Conservation (phyloP, 30 jellyfish, hydroid and myxozoan genomes). For the Aurelia aurita complex sp. Pacific region DNA sequence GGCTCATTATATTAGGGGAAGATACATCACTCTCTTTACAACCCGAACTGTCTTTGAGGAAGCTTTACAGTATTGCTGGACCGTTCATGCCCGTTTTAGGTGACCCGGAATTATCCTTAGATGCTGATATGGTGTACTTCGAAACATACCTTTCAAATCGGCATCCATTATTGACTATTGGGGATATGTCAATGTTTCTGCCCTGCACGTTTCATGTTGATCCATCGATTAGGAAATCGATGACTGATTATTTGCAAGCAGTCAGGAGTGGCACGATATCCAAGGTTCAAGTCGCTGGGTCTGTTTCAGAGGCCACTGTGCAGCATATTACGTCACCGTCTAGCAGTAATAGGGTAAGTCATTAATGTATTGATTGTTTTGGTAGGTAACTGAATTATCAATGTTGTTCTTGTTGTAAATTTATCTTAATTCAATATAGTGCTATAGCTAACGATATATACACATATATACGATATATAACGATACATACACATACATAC, state of each 20-base stretch:
- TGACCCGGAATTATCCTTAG: conserved; percentile 77
- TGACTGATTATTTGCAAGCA: conserved; percentile 88
- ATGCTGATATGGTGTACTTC: conserved; percentile 75
- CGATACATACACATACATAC: no score
- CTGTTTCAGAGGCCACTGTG: conserved; percentile 37
- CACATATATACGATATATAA: no score
- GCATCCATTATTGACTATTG: conserved; percentile 83
- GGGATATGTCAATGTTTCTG: conserved; percentile 78
- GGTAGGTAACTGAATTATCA: no score
- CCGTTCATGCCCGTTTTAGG: conserved; percentile 85
- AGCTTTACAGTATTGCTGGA: conserved; percentile 74
- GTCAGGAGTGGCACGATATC: conserved; percentile 75
- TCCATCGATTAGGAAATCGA: conserved; percentile 79
- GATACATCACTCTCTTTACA: conserved; percentile 74
- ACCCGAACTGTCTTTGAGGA: conserved; percentile 69
- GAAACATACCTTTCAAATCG: conserved; percentile 82
- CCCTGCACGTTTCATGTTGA: conserved; percentile 88
- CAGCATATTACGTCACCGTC: conserved; percentile 66
- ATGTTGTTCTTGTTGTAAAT: not conserved
- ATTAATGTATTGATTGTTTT: no score
- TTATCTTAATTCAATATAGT: not conserved
- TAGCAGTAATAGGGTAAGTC: conserved; percentile 67
- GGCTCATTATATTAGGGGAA: conserved; percentile 85
- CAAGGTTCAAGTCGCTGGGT: conserved; percentile 58
- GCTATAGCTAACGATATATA: no score